Percentiles rank a stretch among this genome's conserved stretches.
These are phyloP conservation scores for Ochotona princeps DNA, from an alignment of 2,113 vertebrate genomes.

Conservation along the genomic window DNA sequence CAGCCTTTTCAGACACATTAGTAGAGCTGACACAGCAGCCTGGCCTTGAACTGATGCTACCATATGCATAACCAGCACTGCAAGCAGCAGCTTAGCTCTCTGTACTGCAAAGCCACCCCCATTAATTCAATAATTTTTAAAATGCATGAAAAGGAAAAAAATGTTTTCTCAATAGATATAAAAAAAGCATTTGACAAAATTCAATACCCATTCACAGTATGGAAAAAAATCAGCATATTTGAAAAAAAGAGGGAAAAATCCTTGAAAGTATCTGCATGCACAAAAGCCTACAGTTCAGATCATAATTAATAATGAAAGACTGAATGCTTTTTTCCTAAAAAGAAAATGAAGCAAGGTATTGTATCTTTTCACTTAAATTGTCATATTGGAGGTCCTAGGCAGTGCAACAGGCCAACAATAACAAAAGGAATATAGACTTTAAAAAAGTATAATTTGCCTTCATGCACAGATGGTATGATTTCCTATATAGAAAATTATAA, in stretches of 20 bases:
- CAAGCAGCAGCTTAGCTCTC: no score
- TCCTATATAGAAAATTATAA: neutral
- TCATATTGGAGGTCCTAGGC: neutral
- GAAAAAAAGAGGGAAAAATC: neutral
- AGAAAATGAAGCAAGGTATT: neutral
- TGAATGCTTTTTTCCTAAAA: neutral
- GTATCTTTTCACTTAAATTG: neutral
- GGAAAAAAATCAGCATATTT: neutral
- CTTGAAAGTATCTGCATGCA: neutral
- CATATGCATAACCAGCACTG: no score
- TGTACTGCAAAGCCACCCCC: no score
- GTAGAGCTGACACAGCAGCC: no score
- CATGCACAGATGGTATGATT: neutral
- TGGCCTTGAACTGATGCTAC: no score
- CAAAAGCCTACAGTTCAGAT: neutral
- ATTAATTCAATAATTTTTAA: no score
- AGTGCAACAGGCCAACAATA: neutral
- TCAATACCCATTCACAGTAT: neutral
- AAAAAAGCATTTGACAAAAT: neutral
- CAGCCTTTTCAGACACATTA: no score
- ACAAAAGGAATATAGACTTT: neutral
- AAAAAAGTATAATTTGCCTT: constrained; percentile 29
- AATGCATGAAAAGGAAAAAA: neutral
- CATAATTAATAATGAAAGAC: neutral
- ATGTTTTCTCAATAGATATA: neutral